phyloP scores from a whole-genome alignment of 2,797 vertebrate genomes.

The Urocyon cinereoargenteus region DNA sequence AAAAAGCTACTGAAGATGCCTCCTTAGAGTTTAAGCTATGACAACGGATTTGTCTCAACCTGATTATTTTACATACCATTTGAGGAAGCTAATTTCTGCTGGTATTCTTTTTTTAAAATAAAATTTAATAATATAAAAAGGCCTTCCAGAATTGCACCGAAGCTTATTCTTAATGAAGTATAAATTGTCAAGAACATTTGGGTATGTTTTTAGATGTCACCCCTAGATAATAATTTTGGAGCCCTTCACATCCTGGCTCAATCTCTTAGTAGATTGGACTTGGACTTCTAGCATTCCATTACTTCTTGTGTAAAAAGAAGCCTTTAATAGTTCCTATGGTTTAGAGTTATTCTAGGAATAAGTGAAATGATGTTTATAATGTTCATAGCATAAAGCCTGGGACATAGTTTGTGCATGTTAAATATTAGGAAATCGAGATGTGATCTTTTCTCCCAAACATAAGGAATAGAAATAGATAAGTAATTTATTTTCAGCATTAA shows the following conservation, averaged over 20 bases:
- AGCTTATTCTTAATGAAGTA: background rate
- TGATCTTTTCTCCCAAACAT: background rate
- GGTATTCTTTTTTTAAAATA: background rate
- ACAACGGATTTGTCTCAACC: background rate
- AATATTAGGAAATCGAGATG: background rate
- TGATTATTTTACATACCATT: background rate
- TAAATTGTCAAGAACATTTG: background rate
- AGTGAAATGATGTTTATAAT: background rate
- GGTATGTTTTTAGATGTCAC: background rate
- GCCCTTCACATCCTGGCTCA: background rate
- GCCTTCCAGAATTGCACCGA: background rate
- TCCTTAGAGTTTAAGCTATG: background rate
- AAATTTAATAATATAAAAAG: background rate
- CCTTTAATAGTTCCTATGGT: background rate
- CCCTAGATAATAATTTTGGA: background rate
- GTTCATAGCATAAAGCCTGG: background rate
- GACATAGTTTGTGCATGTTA: background rate
- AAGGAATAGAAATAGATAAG: background rate
- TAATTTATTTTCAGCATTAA: constrained; percentile 17
- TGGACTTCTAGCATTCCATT: background rate
- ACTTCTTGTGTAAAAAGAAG: background rate
- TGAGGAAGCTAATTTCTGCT: background rate
- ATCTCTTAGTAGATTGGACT: background rate
- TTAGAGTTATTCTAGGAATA: background rate
- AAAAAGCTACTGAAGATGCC: background rate